Conservation (phyloP, 2,888 invertebrate species). For the Acanthococcus lagerstroemiae region DNA sequence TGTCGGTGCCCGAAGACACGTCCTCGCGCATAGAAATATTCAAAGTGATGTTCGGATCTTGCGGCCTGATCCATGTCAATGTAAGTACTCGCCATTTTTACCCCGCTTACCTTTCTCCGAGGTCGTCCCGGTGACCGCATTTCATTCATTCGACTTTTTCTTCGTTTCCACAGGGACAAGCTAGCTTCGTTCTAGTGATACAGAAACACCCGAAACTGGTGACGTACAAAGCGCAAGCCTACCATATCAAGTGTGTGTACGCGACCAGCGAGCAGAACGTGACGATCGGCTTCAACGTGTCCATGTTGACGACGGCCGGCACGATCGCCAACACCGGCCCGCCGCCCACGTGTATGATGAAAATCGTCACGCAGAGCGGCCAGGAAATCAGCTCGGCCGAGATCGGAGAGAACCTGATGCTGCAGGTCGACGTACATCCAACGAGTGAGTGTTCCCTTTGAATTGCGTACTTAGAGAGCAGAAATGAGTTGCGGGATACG, state of each 20-base stretch:
- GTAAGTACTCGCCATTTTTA: constrained; percentile 46
- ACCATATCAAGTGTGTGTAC: constrained; percentile 91
- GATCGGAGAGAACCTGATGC: constrained; percentile 78
- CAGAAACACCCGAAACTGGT: constrained; percentile 93
- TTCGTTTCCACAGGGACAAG: constrained; percentile 57
- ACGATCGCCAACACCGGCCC: constrained; percentile 92
- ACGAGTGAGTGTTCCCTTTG: constrained; percentile 46
- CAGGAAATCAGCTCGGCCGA: constrained; percentile 83
- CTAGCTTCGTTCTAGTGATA: constrained; percentile 85
- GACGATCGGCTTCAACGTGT: constrained; percentile 85
- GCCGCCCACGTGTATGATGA: constrained; percentile 84
- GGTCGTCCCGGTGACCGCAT: not conserved
- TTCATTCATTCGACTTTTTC: not conserved
- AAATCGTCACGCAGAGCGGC: constrained; percentile 75
- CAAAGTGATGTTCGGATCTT: constrained; percentile 81
- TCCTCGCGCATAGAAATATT: constrained; percentile 62
- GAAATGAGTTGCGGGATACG: too few relatives aligned
- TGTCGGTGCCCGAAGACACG: constrained; percentile 61
- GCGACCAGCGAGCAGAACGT: constrained; percentile 89
- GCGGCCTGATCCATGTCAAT: constrained; percentile 82
- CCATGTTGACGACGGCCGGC: constrained; percentile 88
- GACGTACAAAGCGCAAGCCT: constrained; percentile 89
- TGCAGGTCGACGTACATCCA: constrained; percentile 76
- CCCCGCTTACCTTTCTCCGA: not conserved
- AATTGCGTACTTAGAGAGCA: too few relatives aligned